These are phyloP conservation scores for Myrmecobius fasciatus DNA, from an alignment of 2,113 vertebrate genomes.

Conservation along the genomic window DNA sequence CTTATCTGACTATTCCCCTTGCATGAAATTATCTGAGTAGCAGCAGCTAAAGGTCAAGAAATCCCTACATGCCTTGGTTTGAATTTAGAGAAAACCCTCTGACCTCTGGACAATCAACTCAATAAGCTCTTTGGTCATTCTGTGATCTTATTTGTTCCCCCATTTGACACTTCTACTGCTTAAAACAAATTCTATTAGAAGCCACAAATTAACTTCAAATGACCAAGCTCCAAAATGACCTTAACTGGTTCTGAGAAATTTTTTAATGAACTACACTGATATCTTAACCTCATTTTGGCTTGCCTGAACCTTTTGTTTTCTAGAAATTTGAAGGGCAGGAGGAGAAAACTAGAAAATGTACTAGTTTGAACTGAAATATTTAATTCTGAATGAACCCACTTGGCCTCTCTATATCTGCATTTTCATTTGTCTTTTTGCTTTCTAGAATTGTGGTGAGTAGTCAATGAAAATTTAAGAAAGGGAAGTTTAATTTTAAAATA, in stretches of 20 bases:
- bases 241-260: constrained; percentile 21
- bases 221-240: background rate
- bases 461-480: background rate
- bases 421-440: background rate
- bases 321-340: background rate
- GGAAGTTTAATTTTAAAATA: background rate
- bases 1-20: background rate
- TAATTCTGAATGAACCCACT: constrained; percentile 8
- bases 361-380: constrained; percentile 39
- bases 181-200: constrained; percentile 29
- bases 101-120: background rate
- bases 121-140: background rate
- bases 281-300: background rate
- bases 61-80: constrained; percentile 28
- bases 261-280: background rate
- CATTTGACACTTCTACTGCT: constrained; percentile 29
- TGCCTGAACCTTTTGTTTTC: constrained; percentile 3
- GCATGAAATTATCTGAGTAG: background rate
- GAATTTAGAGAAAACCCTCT: background rate
- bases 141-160: background rate
- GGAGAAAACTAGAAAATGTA: constrained; percentile 16
- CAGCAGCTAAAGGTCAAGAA: background rate
- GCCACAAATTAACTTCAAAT: constrained; percentile 22
- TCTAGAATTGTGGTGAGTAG: background rate
- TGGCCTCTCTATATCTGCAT: background rate